Percentiles rank a stretch among this genome's conserved stretches.
phyloP scores from a whole-genome alignment of 2,113 vertebrate genomes.

The Tragelaphus imberbis region DNA sequence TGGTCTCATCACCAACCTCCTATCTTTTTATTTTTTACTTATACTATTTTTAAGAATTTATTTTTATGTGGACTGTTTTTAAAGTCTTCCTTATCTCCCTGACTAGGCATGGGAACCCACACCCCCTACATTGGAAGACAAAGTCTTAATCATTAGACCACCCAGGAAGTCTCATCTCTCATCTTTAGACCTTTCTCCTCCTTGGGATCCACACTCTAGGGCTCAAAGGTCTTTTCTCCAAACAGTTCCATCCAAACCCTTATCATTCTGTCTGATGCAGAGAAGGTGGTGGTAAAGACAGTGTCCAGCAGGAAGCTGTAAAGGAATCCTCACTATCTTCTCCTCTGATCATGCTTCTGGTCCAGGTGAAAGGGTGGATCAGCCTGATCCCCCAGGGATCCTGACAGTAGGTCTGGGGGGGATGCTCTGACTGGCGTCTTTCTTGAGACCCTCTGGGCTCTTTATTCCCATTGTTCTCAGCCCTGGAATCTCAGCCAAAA shows the following conservation, averaged over 20 bases:
- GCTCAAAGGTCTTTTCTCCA: not conserved
- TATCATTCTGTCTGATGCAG: not conserved
- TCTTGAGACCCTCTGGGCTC: not conserved
- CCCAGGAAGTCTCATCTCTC: not conserved
- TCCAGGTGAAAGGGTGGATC: too few relatives aligned
- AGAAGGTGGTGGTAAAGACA: not conserved
- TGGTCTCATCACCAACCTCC: not conserved
- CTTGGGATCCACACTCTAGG: not conserved
- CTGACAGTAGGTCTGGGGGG: not conserved
- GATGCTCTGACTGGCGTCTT: rapidly evolving
- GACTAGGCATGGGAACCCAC: not conserved
- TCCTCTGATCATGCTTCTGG: not conserved
- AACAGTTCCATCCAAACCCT: too few relatives aligned
- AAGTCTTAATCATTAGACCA: not conserved
- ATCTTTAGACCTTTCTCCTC: not conserved
- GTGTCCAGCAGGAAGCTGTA: not conserved
- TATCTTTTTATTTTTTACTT: not conserved
- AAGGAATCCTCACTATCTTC: not conserved
- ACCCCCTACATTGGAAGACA: not conserved
- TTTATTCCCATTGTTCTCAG: not conserved
- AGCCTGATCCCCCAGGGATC: too few relatives aligned
- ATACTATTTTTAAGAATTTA: not conserved
- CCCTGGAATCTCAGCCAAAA: not conserved
- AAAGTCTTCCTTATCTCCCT: not conserved
- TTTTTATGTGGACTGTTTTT: not conserved